phyloP scores from a whole-genome alignment of 2,797 vertebrate species.

The Hapalemur alaotrensis region DNA sequence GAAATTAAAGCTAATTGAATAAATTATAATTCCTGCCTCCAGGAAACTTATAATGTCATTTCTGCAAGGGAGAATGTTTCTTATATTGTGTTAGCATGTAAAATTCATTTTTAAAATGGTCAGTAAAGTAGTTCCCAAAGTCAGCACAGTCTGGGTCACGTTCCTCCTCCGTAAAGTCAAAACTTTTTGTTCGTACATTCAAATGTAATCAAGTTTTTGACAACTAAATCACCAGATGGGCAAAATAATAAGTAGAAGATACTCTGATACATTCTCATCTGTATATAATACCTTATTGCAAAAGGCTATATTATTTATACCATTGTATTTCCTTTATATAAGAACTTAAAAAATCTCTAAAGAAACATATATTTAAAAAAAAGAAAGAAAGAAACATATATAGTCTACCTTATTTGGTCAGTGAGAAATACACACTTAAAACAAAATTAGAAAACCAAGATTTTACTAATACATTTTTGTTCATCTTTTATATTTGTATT shows the following conservation, averaged over 20 bases:
- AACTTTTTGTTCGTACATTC: neutral
- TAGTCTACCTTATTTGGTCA: neutral
- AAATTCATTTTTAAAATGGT: neutral
- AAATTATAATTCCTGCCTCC: neutral
- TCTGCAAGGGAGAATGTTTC: neutral
- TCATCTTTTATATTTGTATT: neutral
- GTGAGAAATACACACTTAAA: neutral
- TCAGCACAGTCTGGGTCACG: neutral
- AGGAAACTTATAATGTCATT: neutral
- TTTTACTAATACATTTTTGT: neutral
- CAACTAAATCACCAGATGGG: neutral
- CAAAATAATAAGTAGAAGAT: neutral
- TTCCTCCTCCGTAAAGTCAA: neutral
- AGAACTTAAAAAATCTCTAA: neutral
- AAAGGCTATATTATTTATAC: neutral
- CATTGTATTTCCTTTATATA: neutral
- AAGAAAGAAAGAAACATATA: neutral
- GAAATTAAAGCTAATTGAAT: slow-evolving; percentile 2
- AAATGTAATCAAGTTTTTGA: neutral
- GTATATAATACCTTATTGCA: neutral
- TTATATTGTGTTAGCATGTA: neutral
- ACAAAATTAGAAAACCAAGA: neutral
- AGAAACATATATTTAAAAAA: neutral
- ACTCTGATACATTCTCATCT: neutral
- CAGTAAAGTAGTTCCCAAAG: neutral